Base-by-base conservation (phyloP, 2,888 invertebrate genomes). In the Dilophus febrilis region DNA sequence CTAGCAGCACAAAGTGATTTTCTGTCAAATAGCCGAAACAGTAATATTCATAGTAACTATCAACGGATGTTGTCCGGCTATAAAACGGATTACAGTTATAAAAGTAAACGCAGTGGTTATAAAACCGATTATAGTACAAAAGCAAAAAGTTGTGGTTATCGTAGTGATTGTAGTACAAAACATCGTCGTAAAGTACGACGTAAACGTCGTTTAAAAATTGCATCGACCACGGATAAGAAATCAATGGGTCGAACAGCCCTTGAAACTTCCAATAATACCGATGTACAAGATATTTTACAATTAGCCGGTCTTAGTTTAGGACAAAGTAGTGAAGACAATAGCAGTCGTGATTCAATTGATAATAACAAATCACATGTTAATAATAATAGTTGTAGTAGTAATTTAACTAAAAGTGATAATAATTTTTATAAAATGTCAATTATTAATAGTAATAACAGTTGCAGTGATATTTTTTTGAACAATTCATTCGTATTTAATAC, bases 31-130 rank as follows among this genome's bases (percentile, higher is more conserved):
- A n/a, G n/a, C n/a, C n/a, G n/a, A n/a, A n/a, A n/a, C n/a, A 22
- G 22, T 6, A 22, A 22, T 22, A 22, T 22, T 22, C 71, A 71
- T 1, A 65, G 66, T 3, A 49, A 49, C 40, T 49, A 51, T 37
- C 59, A 63, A 11, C 47, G 48, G 4, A 52, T 55, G 39, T 54
- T 53, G 12, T 72, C 71, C 2, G 73, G 73, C 7, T 73, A 73
- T 48, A 72, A 71, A 55, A 72, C 68, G 48, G 73, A 73, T 51
- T 61, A 58, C 14, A 72, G 73, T 37, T 70, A 70, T 46, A 73
- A 73, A 53, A 72, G 71, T 50, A 71, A 72, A 42, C 71, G 70
- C 53, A 63, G 62, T 44, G 56, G 56, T 34, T 49, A 49, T 35
- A 71, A 70, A 57, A 72, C 72, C 35, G 72, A 71, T 51, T 65